A percentile compares a stretch with the other conserved stretches of the same genome.
These are phyloP conservation scores for Trachurus trachurus DNA, from an alignment of 2,797 vertebrate species.

Conservation along the genomic window DNA sequence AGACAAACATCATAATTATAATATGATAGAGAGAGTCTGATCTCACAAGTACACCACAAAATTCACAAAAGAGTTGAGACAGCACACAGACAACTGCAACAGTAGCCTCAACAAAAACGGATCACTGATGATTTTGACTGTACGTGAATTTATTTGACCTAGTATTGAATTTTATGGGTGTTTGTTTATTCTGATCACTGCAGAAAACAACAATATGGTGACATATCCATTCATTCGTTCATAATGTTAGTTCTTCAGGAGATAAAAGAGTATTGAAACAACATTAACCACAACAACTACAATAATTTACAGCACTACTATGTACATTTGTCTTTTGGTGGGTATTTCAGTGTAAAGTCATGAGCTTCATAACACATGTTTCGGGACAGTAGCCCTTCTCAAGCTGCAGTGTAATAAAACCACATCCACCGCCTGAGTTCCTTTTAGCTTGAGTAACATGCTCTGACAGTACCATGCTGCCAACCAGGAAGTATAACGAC, in stretches of 20 bases:
- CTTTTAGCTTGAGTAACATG: slow-evolving; percentile 56
- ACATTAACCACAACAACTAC: background rate
- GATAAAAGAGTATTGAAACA: background rate
- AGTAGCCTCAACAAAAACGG: background rate
- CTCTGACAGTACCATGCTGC: slow-evolving; percentile 53
- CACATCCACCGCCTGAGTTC: slow-evolving; percentile 61
- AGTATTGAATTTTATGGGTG: background rate
- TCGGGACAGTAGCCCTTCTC: slow-evolving; percentile 34
- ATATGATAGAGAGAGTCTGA: background rate
- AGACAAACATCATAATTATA: background rate
- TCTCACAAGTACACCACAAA: background rate
- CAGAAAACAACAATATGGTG: background rate
- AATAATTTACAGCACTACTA: background rate
- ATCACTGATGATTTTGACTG: background rate
- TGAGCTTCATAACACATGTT: slow-evolving; percentile 19
- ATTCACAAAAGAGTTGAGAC: background rate
- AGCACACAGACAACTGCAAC: background rate
- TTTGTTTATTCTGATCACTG: background rate
- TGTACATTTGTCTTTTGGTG: background rate
- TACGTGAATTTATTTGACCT: background rate
- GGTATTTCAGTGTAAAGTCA: slow-evolving; percentile 14
- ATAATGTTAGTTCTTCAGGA: background rate
- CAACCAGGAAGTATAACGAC: slow-evolving; percentile 72
- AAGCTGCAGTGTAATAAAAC: slow-evolving; percentile 56
- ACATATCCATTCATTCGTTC: background rate